phyloP scores from a whole-genome alignment of 2,797 vertebrate genomes.

The Rhinella marina region DNA sequence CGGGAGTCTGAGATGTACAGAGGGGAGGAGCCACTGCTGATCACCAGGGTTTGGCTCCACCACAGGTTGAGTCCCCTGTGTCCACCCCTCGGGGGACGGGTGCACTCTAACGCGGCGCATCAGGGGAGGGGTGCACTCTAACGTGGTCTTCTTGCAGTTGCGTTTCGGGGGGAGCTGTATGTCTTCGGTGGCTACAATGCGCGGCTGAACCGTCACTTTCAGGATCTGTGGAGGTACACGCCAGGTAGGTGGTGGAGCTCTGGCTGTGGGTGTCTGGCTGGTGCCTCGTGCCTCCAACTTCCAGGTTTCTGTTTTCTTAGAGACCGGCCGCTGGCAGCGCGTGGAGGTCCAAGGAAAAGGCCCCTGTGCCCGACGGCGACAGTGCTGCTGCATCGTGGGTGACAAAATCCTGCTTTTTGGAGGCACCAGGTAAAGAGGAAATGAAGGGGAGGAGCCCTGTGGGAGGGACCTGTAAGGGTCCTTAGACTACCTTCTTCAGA shows the following conservation, averaged over 20 bases:
- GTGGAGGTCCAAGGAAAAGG: conserved; percentile 95
- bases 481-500: not conserved
- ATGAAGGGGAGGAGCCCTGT: no score
- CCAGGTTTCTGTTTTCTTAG: not conserved
- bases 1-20: no score
- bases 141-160: conserved; percentile 76
- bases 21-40: no score
- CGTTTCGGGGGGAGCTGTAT: conserved; percentile 93
- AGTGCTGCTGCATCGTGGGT: conserved; percentile 97
- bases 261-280: not conserved
- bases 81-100: no score
- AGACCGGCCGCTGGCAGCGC: conserved; percentile 81
- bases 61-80: no score
- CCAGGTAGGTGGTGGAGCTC: conserved; percentile 80
- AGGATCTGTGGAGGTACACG: conserved; percentile 97
- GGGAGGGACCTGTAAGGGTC: no score
- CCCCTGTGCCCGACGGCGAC: conserved; percentile 91
- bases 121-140: not conserved
- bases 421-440: conserved; percentile 87
- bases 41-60: no score
- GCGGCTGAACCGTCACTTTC: conserved; percentile 95
- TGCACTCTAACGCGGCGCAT: not conserved
- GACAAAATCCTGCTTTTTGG: conserved; percentile 97
- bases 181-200: conserved; percentile 98
- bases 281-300: not conserved